phyloP scores from a whole-genome alignment of 2,888 invertebrate species.

The Didymodactylos carnosus region DNA sequence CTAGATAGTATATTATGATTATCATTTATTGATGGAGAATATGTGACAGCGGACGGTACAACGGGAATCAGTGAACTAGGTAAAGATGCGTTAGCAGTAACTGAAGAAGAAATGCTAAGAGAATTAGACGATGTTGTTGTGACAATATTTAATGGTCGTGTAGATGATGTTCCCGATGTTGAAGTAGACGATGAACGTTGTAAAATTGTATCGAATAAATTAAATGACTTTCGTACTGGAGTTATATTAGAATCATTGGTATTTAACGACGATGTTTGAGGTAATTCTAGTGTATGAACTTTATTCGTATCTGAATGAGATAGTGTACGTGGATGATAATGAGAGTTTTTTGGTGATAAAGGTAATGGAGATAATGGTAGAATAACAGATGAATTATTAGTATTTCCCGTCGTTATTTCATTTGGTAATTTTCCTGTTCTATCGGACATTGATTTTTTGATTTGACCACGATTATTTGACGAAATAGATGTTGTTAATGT shows the following conservation, averaged over 20 bases:
- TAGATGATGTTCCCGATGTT: not conserved
- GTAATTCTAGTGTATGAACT: no score
- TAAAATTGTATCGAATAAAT: not conserved
- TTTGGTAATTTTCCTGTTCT: not conserved
- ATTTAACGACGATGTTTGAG: not conserved
- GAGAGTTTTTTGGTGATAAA: not conserved
- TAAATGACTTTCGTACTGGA: not conserved
- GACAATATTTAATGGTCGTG: not conserved
- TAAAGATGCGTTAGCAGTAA: conserved; percentile 3
- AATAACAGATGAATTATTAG: no score
- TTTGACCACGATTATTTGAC: no score
- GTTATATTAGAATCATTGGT: not conserved
- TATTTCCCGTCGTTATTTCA: no score
- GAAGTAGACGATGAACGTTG: not conserved
- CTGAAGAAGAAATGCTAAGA: no score
- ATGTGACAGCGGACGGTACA: no score
- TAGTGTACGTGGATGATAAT: not conserved
- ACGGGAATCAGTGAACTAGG: conserved; percentile 1
- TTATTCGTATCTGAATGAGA: not conserved
- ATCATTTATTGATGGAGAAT: no score
- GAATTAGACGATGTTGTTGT: not conserved
- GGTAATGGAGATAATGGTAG: no score
- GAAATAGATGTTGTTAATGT: no score
- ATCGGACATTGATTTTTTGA: not conserved
- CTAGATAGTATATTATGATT: no score